Conservation (phyloP, 1,140 invertebrate genomes). For the Eciton burchellii region DNA sequence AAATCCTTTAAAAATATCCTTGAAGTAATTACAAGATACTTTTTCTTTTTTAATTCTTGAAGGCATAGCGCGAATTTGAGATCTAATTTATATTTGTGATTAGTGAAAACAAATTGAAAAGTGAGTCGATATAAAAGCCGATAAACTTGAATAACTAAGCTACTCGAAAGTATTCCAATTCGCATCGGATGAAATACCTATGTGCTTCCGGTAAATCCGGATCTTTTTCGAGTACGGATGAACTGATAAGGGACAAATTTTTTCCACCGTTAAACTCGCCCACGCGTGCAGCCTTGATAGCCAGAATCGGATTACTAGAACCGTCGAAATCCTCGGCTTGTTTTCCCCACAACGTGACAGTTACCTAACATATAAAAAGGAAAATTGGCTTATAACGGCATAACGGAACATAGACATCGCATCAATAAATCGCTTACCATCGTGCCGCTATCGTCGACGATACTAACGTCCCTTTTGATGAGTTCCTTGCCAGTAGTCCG, state of each 20-base stretch:
- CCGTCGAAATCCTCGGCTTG: slow-evolving; percentile 95
- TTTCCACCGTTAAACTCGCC: slow-evolving; percentile 92
- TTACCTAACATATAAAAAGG: slow-evolving; percentile 84
- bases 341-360: slow-evolving; percentile 91
- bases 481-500: slow-evolving; percentile 92
- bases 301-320: slow-evolving; percentile 91
- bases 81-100: no score
- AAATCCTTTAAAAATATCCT: no score
- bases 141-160: no score
- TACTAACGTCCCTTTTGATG: slow-evolving; percentile 94
- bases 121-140: no score
- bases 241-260: slow-evolving; percentile 87
- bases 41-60: no score
- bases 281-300: slow-evolving; percentile 92
- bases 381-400: slow-evolving; percentile 46
- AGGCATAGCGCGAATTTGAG: no score
- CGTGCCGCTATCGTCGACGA: slow-evolving; percentile 94
- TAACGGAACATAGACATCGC: slow-evolving; percentile 2
- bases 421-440: slow-evolving; percentile 87
- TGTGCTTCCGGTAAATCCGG: slow-evolving; percentile 96
- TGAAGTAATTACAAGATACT: no score
- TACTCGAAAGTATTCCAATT: no score
- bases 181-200: slow-evolving; percentile 72
- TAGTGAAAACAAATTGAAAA: no score
- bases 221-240: slow-evolving; percentile 91